Evolutionary conservation across 2,797 vertebrate species (phyloP).

Genomic region (Myotis myotis): DNA sequence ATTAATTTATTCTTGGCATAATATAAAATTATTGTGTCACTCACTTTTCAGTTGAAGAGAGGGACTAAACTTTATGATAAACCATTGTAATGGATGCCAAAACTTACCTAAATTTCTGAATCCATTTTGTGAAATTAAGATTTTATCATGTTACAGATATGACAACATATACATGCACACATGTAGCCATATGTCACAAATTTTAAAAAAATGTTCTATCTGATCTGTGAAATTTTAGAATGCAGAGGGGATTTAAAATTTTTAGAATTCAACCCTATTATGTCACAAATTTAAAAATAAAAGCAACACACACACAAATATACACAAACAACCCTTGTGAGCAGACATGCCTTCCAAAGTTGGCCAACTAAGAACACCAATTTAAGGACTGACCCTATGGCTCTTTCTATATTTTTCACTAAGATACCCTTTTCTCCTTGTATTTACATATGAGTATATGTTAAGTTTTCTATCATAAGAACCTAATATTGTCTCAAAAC

Average conservation of each 20-base stretch:
- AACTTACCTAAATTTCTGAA: neutral
- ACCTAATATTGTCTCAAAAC: neutral
- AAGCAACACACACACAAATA: neutral
- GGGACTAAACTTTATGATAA: neutral
- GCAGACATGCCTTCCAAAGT: neutral
- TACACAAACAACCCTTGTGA: neutral
- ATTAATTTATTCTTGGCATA: neutral
- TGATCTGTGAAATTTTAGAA: neutral
- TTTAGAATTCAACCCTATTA: neutral
- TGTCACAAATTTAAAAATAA: neutral
- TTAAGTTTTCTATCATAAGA: neutral
- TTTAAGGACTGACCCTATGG: accelerated
- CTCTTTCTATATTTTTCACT: neutral
- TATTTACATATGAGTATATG: neutral
- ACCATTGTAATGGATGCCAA: neutral
- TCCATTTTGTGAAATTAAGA: neutral
- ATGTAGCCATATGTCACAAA: neutral
- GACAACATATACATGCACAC: neutral
- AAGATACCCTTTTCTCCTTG: neutral
- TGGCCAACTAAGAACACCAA: neutral
- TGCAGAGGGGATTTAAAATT: neutral
- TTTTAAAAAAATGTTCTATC: neutral
- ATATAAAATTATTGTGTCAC: neutral
- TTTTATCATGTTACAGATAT: neutral
- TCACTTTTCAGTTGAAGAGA: neutral